Percentiles rank a stretch among this genome's conserved stretches.
Conservation (phyloP, 2,888 invertebrate genomes). For the Norana najaformis region DNA sequence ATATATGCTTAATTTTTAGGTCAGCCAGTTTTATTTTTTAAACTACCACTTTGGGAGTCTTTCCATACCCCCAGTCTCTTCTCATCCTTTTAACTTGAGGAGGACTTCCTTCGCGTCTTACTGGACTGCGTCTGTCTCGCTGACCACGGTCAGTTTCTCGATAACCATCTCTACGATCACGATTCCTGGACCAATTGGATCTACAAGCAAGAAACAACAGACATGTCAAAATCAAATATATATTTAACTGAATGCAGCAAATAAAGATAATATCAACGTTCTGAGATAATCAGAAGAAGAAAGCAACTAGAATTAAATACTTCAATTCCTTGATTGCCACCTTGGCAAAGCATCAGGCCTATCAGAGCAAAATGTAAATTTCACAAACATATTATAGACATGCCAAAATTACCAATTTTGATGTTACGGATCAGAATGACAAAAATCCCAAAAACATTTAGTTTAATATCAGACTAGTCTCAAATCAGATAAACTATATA, state of each 20-base stretch:
- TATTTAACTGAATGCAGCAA: no score
- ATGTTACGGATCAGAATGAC: no score
- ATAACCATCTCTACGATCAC: slow-evolving; percentile 46
- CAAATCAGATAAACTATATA: no score
- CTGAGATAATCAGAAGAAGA: not conserved
- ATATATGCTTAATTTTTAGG: not conserved
- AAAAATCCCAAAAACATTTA: no score
- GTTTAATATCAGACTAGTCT: no score
- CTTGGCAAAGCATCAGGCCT: not conserved
- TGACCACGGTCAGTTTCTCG: slow-evolving; percentile 54
- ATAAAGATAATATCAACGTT: not conserved
- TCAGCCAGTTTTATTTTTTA: not conserved
- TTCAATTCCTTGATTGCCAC: not conserved
- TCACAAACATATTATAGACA: not conserved
- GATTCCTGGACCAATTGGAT: slow-evolving; percentile 43
- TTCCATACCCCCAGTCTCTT: slow-evolving; percentile 39
- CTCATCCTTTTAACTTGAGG: slow-evolving; percentile 61
- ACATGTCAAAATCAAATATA: not conserved
- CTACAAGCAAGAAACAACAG: slow-evolving; percentile 35
- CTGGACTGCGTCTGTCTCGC: slow-evolving; percentile 57
- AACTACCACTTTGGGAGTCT: not conserved
- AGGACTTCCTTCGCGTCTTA: slow-evolving; percentile 21
- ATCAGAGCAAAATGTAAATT: not conserved
- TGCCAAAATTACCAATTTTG: not conserved
- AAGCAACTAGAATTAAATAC: not conserved